Base-by-base conservation (phyloP, 2,888 invertebrate genomes). In the Spodoptera littoralis region DNA sequence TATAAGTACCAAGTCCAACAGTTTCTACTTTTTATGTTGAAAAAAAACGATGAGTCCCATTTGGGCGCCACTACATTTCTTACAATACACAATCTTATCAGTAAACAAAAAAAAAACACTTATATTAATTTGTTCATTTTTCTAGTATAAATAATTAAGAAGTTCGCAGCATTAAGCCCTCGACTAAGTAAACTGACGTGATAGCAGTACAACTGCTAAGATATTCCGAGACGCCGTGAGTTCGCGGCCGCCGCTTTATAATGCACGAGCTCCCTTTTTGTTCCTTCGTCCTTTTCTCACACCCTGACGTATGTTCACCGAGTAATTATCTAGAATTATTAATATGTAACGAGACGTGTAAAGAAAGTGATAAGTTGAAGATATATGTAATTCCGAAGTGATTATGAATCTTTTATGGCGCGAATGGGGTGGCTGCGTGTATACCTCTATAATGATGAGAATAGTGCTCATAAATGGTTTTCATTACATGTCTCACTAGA, bases 211-310 rank as follows among this genome's bases (percentile, higher is more conserved):
- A 85, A 79, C 88, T 88, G 84, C 84, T 91, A 87, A 91, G 91
- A 90, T 92, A 92, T 92, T 92, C 91, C 67, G 86, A 90, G 90
- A 87, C 83, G 87, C 78, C 75, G 60, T 27, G 82, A 84, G 82
- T 84, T 89, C 84, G 86, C 86, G 86, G 87, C 90, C 89, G 85
- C 65, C 83, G 82, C 84, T 92, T 83, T 77, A 92, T 91, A 88
- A 91, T 91, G 90, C 82, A 91, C 77, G 82, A 87, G 81, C 76
- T 65, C 81, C 84, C 82, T 82, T 88, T 89, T 88, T 86, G 85
- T 84, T 83, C 83, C 73, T 73, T 77, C 73, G 48, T 65, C 77
- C 78, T 80, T 79, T 80, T 74, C 77, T 81, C 80, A 78, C 83
- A 84, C 80, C 70, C 76, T 81, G 77, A 84, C 83, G 80, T 81